Percentiles rank a stretch among this genome's conserved stretches.
These are phyloP conservation scores for Takifugu rubripes DNA, from an alignment of 2,797 vertebrate species.

Conservation along the genomic window DNA sequence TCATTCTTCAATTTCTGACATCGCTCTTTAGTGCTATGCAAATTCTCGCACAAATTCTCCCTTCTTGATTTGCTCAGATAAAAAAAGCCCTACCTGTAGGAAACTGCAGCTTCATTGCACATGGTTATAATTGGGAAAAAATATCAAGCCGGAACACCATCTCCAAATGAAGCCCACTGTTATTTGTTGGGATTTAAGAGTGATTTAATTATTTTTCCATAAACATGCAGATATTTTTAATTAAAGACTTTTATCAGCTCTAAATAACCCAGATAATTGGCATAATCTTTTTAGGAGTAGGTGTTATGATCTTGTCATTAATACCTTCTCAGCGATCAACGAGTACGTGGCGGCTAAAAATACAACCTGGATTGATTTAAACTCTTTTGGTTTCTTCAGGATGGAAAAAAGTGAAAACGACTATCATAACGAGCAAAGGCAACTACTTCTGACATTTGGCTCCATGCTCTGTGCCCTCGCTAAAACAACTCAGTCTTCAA, in stretches of 20 bases:
- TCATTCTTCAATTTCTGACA: conserved; percentile 20
- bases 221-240: conserved; percentile 32
- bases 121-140: conserved; percentile 11
- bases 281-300: conserved; percentile 22
- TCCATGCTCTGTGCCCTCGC: conserved; percentile 22
- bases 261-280: conserved; percentile 32
- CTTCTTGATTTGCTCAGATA: conserved; percentile 13
- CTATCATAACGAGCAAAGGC: conserved; percentile 27
- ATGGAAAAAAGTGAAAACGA: conserved; percentile 16
- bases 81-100: conserved; percentile 4
- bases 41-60: conserved; percentile 3
- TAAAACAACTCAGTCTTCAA: conserved; percentile 34
- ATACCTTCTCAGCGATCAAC: conserved; percentile 16
- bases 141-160: conserved; percentile 7
- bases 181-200: conserved; percentile 31
- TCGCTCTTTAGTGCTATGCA: conserved; percentile 21
- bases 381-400: conserved; percentile 1
- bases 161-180: conserved; percentile 16
- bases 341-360: conserved; percentile 1
- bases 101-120: conserved; percentile 6
- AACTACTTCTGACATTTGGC: conserved; percentile 24
- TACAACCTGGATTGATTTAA: background rate
- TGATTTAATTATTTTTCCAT: conserved; percentile 9
- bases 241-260: conserved; percentile 36
- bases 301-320: conserved; percentile 12